phyloP scores from a whole-genome alignment of 2,113 vertebrate genomes.

The Pelecanus crispus region DNA sequence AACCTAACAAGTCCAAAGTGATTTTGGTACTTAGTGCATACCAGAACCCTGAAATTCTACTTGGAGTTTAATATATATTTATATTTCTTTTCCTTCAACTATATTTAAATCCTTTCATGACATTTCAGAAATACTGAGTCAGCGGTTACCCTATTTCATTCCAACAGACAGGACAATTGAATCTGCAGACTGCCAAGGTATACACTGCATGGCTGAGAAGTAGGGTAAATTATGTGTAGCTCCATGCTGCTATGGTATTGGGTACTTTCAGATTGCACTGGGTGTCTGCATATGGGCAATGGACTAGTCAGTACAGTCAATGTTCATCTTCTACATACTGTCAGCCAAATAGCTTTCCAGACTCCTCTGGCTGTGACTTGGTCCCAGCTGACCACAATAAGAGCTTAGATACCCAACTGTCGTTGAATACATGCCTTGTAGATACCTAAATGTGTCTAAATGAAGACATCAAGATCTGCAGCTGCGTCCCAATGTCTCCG shows the following conservation, averaged over 20 bases:
- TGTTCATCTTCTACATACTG: background rate
- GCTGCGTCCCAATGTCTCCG: background rate
- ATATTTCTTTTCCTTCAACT: background rate
- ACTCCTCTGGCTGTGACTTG: background rate
- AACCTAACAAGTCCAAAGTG: rapidly evolving
- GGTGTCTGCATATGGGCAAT: background rate
- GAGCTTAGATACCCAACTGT: background rate
- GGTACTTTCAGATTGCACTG: background rate
- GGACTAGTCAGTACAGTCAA: background rate
- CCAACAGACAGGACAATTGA: background rate
- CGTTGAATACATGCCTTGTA: background rate
- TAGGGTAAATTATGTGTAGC: background rate
- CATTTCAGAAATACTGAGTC: background rate
- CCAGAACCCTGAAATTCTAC: background rate
- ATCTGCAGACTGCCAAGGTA: background rate
- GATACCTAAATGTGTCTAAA: background rate
- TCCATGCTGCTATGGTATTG: background rate
- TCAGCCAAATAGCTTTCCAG: background rate
- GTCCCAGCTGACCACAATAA: background rate
- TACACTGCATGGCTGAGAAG: background rate
- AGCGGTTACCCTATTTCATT: background rate
- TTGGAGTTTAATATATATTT: background rate
- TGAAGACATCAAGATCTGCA: background rate
- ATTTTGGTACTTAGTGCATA: background rate
- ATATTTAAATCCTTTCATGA: background rate